Conservation (phyloP, 2,888 invertebrate genomes). For the Meteorus colon region DNA sequence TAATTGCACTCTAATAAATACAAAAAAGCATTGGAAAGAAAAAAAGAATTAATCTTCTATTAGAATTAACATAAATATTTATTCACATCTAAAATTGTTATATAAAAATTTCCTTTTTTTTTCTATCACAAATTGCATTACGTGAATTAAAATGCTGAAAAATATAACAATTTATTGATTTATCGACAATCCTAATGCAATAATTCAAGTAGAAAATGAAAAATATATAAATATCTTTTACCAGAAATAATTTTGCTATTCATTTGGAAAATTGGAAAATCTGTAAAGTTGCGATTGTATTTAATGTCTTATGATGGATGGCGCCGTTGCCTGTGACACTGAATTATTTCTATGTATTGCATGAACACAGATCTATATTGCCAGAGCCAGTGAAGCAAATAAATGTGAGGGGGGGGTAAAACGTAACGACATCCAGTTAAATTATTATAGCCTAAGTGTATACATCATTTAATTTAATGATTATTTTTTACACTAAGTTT, state of each 20-base stretch:
- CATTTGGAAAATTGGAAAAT: background rate
- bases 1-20: too few relatives aligned
- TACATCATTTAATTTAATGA: background rate
- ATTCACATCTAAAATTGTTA: too few relatives aligned
- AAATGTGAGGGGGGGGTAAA: background rate
- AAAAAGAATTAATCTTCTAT: too few relatives aligned
- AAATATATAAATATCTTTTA: background rate
- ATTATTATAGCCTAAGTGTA: conserved; percentile 1
- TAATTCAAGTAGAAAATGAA: background rate
- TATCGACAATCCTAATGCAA: too few relatives aligned
- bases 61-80: too few relatives aligned
- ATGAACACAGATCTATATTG: background rate
- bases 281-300: background rate
- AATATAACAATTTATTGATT: too few relatives aligned
- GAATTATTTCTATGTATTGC: conserved; percentile 12
- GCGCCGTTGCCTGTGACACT: background rate
- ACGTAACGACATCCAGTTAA: background rate
- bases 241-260: background rate
- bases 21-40: too few relatives aligned
- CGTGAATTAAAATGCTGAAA: too few relatives aligned
- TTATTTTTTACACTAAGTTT: background rate
- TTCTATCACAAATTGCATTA: too few relatives aligned
- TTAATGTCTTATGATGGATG: background rate
- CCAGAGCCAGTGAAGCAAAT: background rate
- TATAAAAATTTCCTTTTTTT: too few relatives aligned